Evolutionary conservation across 2,113 vertebrate genomes (phyloP).

Genomic region (Ceyx cyanopectus): DNA sequence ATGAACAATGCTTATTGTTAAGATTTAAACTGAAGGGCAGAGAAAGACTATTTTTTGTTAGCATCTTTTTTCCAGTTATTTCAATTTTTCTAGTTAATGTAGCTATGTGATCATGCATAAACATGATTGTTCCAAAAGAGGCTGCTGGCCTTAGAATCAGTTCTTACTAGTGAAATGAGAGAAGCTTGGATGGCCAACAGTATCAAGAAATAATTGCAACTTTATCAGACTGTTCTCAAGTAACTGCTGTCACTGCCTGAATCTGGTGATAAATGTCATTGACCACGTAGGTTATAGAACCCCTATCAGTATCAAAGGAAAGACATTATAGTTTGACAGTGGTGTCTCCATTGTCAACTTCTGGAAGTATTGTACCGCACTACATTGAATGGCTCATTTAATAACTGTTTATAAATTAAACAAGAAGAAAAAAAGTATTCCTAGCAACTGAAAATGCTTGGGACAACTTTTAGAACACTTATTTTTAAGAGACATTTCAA

Average conservation of each 20-base stretch:
- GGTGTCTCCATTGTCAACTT: conserved; percentile 54
- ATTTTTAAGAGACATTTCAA: background rate
- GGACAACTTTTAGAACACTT: conserved; percentile 18
- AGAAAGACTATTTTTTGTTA: background rate
- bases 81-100: background rate
- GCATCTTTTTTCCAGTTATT: background rate
- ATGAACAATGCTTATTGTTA: background rate
- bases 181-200: conserved; percentile 14
- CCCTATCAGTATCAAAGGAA: conserved; percentile 68
- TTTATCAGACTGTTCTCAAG: conserved; percentile 56
- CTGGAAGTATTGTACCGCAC: conserved; percentile 37
- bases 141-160: background rate
- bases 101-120: background rate
- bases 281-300: conserved; percentile 67
- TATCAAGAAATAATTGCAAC: conserved; percentile 41
- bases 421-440: conserved; percentile 52
- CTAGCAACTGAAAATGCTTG: conserved; percentile 31
- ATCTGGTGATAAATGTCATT: conserved; percentile 64
- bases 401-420: conserved; percentile 65
- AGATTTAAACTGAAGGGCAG: background rate
- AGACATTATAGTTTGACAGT: conserved; percentile 69
- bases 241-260: conserved; percentile 42
- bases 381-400: conserved; percentile 57
- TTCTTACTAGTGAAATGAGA: conserved; percentile 26
- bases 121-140: background rate